phyloP scores from a whole-genome alignment of 2,888 invertebrate species.

The Choreutis nemorana region DNA sequence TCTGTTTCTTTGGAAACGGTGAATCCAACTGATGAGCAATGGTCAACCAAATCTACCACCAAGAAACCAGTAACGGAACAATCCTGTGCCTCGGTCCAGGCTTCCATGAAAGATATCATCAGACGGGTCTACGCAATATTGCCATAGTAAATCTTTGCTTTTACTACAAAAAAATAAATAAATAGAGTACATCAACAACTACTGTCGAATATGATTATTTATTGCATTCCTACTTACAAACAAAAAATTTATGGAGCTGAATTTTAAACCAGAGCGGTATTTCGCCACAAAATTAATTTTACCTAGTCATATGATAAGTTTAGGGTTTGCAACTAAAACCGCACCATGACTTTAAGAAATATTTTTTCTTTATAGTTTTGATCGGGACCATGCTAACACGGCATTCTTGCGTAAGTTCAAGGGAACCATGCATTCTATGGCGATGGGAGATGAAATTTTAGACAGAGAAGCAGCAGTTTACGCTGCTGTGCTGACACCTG shows the following conservation, averaged over 20 bases:
- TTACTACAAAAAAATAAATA: too few species aligned
- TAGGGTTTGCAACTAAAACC: too few species aligned
- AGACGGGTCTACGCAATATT: slow-evolving; percentile 43
- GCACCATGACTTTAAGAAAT: neutral
- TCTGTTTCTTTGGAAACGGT: too few species aligned
- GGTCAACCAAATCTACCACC: neutral
- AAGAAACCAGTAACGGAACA: too few species aligned
- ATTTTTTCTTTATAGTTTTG: slow-evolving; percentile 26
- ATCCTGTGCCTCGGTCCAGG: slow-evolving; percentile 22
- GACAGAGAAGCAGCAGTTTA: slow-evolving; percentile 46
- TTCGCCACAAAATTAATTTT: too few species aligned
- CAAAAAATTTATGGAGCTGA: too few species aligned
- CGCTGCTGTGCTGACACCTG: slow-evolving; percentile 36
- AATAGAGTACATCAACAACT: too few species aligned
- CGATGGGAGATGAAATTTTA: slow-evolving; percentile 31
- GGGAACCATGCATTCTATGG: slow-evolving; percentile 35
- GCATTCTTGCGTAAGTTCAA: slow-evolving; percentile 43
- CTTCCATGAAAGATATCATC: slow-evolving; percentile 31
- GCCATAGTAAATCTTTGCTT: slow-evolving; percentile 52
- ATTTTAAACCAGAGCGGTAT: too few species aligned
- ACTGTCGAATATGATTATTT: too few species aligned
- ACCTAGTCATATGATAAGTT: too few species aligned
- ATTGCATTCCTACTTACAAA: too few species aligned
- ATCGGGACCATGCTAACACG: slow-evolving; percentile 40
- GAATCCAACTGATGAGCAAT: too few species aligned